A percentile compares a stretch with the other conserved stretches of the same genome.
phyloP scores from a whole-genome alignment of 2,888 invertebrate species.

The Mimachlamys varia region DNA sequence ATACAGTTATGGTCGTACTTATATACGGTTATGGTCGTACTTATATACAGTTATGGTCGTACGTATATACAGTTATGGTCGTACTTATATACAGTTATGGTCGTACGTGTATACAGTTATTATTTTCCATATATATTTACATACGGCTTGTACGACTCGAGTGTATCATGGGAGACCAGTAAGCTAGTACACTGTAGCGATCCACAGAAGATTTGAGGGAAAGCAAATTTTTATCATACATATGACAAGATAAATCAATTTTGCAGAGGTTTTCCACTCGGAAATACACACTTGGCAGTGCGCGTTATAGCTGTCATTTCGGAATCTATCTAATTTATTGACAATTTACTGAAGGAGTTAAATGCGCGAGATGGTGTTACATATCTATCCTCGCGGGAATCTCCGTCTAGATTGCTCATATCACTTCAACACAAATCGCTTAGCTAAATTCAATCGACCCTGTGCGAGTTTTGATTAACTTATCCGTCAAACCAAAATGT shows the following conservation, averaged over 20 bases:
- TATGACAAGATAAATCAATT: conserved; percentile 34
- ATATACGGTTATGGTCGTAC: too few relatives aligned
- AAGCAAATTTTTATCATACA: neutral
- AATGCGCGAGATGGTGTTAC: conserved; percentile 8
- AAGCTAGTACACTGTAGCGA: neutral
- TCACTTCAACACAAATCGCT: conserved; percentile 26
- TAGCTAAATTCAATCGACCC: conserved; percentile 34
- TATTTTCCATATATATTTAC: too few relatives aligned
- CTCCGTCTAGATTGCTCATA: conserved; percentile 5
- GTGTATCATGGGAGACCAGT: neutral
- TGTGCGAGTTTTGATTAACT: conserved; percentile 14
- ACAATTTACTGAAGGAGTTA: conserved; percentile 21
- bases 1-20: too few relatives aligned
- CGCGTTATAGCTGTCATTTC: neutral
- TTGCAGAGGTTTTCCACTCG: neutral
- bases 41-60: too few relatives aligned
- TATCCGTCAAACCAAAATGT: neutral
- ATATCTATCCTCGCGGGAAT: neutral
- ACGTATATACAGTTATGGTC: too few relatives aligned
- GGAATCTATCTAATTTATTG: conserved; percentile 36
- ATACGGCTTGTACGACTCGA: too few relatives aligned
- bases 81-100: too few relatives aligned
- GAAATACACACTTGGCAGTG: neutral
- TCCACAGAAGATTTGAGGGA: neutral
- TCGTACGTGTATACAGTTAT: too few relatives aligned